Percentiles rank a stretch among this genome's conserved stretches.
Conservation (phyloP, 2,797 vertebrate species). For the Garrulus glandarius region DNA sequence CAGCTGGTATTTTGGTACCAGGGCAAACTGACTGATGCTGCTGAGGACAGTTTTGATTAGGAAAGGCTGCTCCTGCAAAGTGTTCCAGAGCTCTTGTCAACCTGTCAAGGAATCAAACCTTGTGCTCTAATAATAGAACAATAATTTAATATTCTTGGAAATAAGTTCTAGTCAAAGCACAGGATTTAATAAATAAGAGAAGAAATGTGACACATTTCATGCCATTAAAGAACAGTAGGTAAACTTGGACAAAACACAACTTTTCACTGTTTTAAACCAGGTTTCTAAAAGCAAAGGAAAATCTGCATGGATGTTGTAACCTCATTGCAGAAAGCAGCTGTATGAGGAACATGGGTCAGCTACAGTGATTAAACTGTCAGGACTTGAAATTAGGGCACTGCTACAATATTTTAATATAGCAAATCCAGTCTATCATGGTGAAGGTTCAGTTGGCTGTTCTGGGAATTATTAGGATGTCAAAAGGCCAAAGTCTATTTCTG, state of each 20-base stretch:
- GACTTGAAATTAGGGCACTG: not conserved
- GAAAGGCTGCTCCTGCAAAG: not conserved
- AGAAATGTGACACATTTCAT: not conserved
- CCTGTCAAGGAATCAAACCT: conserved; percentile 22
- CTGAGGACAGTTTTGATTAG: not conserved
- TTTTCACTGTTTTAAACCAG: not conserved
- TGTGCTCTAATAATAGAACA: conserved; percentile 15
- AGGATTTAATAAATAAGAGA: not conserved
- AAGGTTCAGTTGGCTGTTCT: conserved; percentile 21
- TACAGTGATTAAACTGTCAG: conserved; percentile 7
- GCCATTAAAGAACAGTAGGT: not conserved
- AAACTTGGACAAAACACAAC: not conserved
- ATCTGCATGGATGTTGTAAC: not conserved
- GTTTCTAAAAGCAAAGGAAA: conserved; percentile 9
- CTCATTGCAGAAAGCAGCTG: not conserved
- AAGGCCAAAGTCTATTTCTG: conserved; percentile 9
- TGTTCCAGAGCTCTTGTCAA: conserved; percentile 6
- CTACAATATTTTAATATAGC: not conserved
- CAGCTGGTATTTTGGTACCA: not conserved
- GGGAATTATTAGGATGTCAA: conserved; percentile 11
- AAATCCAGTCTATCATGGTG: not conserved
- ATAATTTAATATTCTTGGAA: conserved; percentile 8
- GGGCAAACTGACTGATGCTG: not conserved
- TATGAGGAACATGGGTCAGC: not conserved
- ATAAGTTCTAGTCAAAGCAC: not conserved